Base-by-base conservation (phyloP, 2,113 vertebrate genomes). In the Lagopus muta region DNA sequence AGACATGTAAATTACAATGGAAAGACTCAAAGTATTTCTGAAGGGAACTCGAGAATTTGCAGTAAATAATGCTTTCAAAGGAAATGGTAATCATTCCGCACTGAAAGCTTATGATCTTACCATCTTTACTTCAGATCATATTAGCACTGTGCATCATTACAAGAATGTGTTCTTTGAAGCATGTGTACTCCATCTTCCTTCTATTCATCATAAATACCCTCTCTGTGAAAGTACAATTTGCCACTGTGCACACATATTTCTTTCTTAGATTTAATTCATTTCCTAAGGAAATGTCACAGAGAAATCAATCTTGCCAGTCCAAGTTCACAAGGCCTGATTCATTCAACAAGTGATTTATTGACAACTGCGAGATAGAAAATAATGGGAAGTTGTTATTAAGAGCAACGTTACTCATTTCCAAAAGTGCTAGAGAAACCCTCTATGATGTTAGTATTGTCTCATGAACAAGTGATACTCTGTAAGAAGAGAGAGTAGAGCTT, bases 1-100 rank as follows among this genome's bases (percentile, higher is more conserved):
- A 17, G 61, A 91, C 58, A 93, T 74, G 85, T 93, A 96, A 93
- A 93, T 89, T 24, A 78, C 50, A 78, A 70, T 71, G 55, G 57
- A 91, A 86, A 75, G 80, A 73, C 57, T 94, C 84, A 47, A 80
- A 42, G 73, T 76, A 76, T 69, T 90, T 86, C 73, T 88, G 67
- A 92, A 94, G 94, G 82, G 48, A 82, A 13, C 65, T 78, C 72
- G 20, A 36, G 52, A 92, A 80, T 80, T 87, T 95, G 80, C 22
- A 82, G 92, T 95, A 97, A 96, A 97, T 89, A 95, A 91, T 79
- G 85, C 73, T 94, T 96, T 95, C 84, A 93, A 92, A 96, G 78
- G 74, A 94, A 96, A 83, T 32, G 50, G 57, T 73, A 94, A 90
- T 95, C 92, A 50, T 72, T 84, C 91, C 73, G 70, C 78, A 60